Evolutionary conservation across 2,888 invertebrate genomes (phyloP).

Genomic region (Cheilosia grossa): DNA sequence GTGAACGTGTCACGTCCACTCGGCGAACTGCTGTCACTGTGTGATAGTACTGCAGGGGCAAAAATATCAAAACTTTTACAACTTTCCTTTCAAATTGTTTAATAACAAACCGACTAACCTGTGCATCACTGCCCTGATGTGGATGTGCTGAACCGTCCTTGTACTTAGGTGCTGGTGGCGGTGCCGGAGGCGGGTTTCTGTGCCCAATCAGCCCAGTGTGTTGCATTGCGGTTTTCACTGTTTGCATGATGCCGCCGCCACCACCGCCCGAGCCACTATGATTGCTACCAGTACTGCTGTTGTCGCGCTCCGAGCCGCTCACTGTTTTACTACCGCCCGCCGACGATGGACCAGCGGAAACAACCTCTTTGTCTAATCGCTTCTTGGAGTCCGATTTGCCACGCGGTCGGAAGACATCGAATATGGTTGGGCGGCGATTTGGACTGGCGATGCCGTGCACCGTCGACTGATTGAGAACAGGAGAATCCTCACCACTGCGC

Average conservation of each 20-base stretch:
- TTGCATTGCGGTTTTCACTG: slow-evolving; percentile 92
- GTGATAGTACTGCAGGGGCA: slow-evolving; percentile 86
- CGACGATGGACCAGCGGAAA: slow-evolving; percentile 76
- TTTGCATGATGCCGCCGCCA: slow-evolving; percentile 87
- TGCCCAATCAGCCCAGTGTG: slow-evolving; percentile 81
- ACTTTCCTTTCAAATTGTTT: slow-evolving; percentile 9
- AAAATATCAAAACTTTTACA: slow-evolving; percentile 34
- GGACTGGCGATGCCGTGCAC: slow-evolving; percentile 86
- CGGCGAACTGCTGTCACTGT: slow-evolving; percentile 87
- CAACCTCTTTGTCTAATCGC: slow-evolving; percentile 79
- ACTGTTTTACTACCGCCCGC: slow-evolving; percentile 76
- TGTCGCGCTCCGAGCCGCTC: slow-evolving; percentile 77
- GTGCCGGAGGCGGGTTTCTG: slow-evolving; percentile 78
- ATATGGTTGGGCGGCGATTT: slow-evolving; percentile 89
- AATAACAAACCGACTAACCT: slow-evolving; percentile 76
- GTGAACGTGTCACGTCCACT: slow-evolving; percentile 87
- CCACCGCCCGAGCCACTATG: slow-evolving; percentile 78
- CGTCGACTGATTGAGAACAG: slow-evolving; percentile 83
- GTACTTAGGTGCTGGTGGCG: slow-evolving; percentile 83
- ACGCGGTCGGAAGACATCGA: slow-evolving; percentile 91
- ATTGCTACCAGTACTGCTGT: slow-evolving; percentile 80
- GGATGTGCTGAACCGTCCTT: slow-evolving; percentile 89
- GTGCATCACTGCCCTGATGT: slow-evolving; percentile 85
- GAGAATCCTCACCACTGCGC: slow-evolving; percentile 83
- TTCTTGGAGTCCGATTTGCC: slow-evolving; percentile 89